Evolutionary conservation across 2,888 invertebrate genomes (phyloP).

Genomic region (Melikaiella ostensackeni): DNA sequence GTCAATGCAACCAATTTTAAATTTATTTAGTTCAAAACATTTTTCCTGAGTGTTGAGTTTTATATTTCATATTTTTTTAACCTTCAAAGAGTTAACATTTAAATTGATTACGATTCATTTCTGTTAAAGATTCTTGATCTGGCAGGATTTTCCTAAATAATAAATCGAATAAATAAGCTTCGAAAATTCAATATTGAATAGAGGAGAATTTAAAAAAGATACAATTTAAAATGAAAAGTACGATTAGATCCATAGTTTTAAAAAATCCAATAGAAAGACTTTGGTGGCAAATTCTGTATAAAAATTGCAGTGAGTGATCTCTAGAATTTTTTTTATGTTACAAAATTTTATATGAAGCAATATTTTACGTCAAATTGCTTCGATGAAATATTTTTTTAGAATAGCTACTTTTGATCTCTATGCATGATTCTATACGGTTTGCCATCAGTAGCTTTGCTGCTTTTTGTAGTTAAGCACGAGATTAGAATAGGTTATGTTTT

Average conservation of each 20-base stretch:
- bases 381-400: slow-evolving; percentile 51
- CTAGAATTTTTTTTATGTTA: background rate
- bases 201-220: background rate
- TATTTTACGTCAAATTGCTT: slow-evolving; percentile 42
- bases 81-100: too few relatives aligned
- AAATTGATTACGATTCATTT: too few relatives aligned
- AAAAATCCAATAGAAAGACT: slow-evolving; percentile 42
- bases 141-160: too few relatives aligned
- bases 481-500: slow-evolving; percentile 71
- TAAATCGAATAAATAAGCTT: background rate
- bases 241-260: slow-evolving; percentile 40
- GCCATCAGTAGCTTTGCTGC: slow-evolving; percentile 76
- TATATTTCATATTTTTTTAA: too few relatives aligned
- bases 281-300: slow-evolving; percentile 37
- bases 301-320: slow-evolving; percentile 26
- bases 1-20: too few relatives aligned
- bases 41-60: too few relatives aligned
- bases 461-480: slow-evolving; percentile 77
- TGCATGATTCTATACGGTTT: slow-evolving; percentile 75
- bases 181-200: background rate
- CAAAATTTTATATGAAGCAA: background rate
- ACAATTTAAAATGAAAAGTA: background rate
- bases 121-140: too few relatives aligned
- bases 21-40: too few relatives aligned
- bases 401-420: slow-evolving; percentile 68